phyloP scores from a whole-genome alignment of 2,113 vertebrate species.

The Xenopus borealis region DNA sequence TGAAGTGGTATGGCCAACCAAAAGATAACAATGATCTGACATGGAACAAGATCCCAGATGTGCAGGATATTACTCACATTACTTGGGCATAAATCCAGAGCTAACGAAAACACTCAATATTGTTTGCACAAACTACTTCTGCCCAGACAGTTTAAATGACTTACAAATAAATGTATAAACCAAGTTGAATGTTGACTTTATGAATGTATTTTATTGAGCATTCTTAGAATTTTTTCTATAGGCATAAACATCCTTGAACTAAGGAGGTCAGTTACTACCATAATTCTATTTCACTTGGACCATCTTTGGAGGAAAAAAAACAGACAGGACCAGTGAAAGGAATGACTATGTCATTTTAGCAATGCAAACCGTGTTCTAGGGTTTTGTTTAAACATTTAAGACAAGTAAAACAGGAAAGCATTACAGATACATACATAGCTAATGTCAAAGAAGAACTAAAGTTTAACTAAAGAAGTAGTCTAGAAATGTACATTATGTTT shows the following conservation, averaged over 20 bases:
- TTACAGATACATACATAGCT: no score
- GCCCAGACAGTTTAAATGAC: conserved; percentile 12
- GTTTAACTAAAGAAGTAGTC: no score
- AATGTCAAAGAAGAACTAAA: no score
- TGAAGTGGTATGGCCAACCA: no score
- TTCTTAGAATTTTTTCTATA: conserved; percentile 34
- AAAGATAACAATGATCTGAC: no score
- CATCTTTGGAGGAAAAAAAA: not conserved
- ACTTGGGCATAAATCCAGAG: conserved; percentile 3
- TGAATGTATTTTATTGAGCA: conserved; percentile 35
- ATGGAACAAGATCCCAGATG: not conserved
- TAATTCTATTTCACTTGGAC: not conserved
- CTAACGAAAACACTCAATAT: not conserved
- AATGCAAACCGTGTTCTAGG: no score
- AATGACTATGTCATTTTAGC: no score
- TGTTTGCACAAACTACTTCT: conserved; percentile 20
- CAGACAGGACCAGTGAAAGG: no score
- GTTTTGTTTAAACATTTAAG: no score
- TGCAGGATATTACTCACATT: conserved; percentile 2
- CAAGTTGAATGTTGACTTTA: conserved; percentile 31
- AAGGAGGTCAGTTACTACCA: conserved; percentile 17
- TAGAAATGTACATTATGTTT: no score
- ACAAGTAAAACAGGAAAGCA: no score
- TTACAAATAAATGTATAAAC: conserved; percentile 36
- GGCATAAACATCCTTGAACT: conserved; percentile 30